These are phyloP conservation scores for Aphaenogaster floridana DNA, from an alignment of 1,140 invertebrate genomes.

Conservation along the genomic window DNA sequence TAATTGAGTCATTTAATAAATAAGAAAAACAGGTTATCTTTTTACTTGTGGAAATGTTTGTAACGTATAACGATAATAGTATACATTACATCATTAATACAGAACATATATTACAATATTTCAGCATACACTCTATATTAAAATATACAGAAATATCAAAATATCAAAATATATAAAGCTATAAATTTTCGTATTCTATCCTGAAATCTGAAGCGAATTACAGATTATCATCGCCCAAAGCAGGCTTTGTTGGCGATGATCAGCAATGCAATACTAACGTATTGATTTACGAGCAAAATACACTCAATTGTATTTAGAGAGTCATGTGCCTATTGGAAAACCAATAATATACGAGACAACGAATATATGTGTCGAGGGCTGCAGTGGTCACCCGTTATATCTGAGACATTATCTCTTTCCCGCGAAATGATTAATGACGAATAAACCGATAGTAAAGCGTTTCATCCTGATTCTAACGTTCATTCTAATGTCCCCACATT, in stretches of 20 bases:
- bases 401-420: background rate
- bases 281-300: constrained; percentile 40
- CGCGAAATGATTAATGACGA: background rate
- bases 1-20: no score
- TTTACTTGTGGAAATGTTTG: no score
- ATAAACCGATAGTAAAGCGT: background rate
- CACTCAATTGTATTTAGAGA: constrained; percentile 4
- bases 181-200: background rate
- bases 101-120: no score
- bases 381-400: background rate
- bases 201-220: background rate
- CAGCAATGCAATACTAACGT: constrained; percentile 8
- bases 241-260: no score
- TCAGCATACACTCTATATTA: no score
- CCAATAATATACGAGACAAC: background rate
- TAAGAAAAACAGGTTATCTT: no score
- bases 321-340: background rate
- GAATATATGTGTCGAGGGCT: background rate
- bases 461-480: background rate
- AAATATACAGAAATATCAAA: background rate
- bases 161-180: background rate
- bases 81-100: no score
- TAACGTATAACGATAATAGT: no score
- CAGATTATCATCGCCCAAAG: background rate
- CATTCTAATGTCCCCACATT: background rate